Conservation (phyloP, 2,797 vertebrate genomes). For the Hippoglossus hippoglossus region DNA sequence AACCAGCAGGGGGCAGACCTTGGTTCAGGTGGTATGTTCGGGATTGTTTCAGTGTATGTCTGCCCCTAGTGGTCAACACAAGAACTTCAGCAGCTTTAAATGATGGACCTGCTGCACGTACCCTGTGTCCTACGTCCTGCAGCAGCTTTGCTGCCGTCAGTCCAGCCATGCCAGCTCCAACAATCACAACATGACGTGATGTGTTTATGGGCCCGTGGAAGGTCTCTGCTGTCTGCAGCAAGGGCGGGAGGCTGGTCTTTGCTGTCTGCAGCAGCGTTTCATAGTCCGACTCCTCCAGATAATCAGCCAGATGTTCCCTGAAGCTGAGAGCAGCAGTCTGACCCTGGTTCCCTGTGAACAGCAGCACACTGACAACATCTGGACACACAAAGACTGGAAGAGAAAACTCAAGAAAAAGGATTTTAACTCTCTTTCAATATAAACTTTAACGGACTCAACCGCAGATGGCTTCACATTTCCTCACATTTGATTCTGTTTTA, state of each 20-base stretch:
- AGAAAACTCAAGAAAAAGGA: not conserved
- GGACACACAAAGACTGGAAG: not conserved
- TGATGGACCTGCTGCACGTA: slow-evolving; percentile 10
- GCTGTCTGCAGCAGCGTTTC: slow-evolving; percentile 75
- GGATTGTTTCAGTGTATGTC: too few species aligned
- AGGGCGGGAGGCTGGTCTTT: slow-evolving; percentile 53
- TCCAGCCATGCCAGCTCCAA: slow-evolving; percentile 79
- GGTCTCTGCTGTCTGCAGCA: slow-evolving; percentile 57
- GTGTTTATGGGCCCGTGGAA: slow-evolving; percentile 47
- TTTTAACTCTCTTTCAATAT: too few species aligned
- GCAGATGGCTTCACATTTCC: too few species aligned
- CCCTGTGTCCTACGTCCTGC: slow-evolving; percentile 76
- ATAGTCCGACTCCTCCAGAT: slow-evolving; percentile 82
- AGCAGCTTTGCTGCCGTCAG: slow-evolving; percentile 79
- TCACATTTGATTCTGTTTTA: too few species aligned
- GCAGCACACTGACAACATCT: not conserved
- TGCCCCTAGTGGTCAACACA: too few species aligned
- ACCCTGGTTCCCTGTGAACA: not conserved
- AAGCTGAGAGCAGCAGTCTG: not conserved
- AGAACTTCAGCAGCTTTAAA: too few species aligned
- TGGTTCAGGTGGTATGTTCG: too few species aligned
- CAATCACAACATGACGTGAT: slow-evolving; percentile 61
- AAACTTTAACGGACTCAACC: too few species aligned
- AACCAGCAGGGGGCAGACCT: too few species aligned
- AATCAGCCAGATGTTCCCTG: slow-evolving; percentile 66